Conservation (phyloP, 2,797 vertebrate genomes). For the Lagodon rhomboides region DNA sequence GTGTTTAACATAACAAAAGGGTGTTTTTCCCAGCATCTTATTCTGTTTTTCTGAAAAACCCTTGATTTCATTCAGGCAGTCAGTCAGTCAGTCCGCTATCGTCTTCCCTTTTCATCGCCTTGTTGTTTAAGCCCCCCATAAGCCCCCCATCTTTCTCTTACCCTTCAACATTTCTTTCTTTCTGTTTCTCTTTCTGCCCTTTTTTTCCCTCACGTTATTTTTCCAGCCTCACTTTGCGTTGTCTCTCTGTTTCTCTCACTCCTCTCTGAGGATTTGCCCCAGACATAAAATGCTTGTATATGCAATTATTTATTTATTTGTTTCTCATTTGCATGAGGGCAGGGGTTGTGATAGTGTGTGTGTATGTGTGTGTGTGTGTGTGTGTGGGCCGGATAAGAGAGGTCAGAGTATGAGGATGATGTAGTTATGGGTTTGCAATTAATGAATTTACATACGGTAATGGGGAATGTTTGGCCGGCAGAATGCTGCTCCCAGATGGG, state of each 20-base stretch:
- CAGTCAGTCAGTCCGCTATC: conserved; percentile 71
- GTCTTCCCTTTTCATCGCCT: conserved; percentile 59
- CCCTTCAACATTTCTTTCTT: conserved; percentile 40
- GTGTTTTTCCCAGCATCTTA: conserved; percentile 76
- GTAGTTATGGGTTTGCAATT: conserved; percentile 78
- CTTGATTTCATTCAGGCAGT: conserved; percentile 74
- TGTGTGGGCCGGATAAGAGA: conserved; percentile 44
- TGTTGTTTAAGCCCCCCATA: conserved; percentile 66
- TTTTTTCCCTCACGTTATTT: conserved; percentile 7
- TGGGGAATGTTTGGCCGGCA: conserved; percentile 75
- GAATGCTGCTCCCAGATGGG: conserved; percentile 66
- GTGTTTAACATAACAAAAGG: conserved; percentile 84
- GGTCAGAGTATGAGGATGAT: conserved; percentile 73
- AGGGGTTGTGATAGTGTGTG: conserved; percentile 16
- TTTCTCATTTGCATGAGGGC: conserved; percentile 60
- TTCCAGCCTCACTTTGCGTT: conserved; percentile 24
- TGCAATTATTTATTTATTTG: conserved; percentile 67
- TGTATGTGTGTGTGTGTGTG: conserved; percentile 3
- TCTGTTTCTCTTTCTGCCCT: conserved; percentile 19
- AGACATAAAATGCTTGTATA: conserved; percentile 50
- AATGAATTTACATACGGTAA: conserved; percentile 84
- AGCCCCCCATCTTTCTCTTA: conserved; percentile 48
- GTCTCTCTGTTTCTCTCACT: conserved; percentile 40
- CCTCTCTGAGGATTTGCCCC: conserved; percentile 63
- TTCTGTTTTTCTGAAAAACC: conserved; percentile 73